These are phyloP conservation scores for Rhyacophila brunnea DNA, from an alignment of 1,140 invertebrate genomes.

Conservation along the genomic window DNA sequence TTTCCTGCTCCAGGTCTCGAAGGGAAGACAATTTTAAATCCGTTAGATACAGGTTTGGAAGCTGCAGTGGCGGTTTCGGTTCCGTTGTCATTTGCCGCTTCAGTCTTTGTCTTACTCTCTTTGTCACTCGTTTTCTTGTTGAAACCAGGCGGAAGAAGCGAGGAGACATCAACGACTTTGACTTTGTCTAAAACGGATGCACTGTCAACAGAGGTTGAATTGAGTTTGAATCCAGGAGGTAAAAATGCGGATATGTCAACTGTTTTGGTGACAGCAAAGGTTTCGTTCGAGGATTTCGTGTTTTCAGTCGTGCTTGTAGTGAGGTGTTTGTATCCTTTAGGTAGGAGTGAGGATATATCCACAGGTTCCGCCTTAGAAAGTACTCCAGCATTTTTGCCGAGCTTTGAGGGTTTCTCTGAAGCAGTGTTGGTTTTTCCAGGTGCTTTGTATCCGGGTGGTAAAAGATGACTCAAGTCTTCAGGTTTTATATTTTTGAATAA, in stretches of 20 bases:
- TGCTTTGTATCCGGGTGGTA: conserved; percentile 58
- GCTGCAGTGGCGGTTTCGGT: conserved; percentile 36
- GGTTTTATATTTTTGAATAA: conserved; percentile 34
- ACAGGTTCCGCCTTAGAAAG: conserved; percentile 54
- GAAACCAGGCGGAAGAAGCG: conserved; percentile 33
- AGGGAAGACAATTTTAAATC: conserved; percentile 74
- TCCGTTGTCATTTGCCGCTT: conserved; percentile 28
- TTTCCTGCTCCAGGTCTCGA: conserved; percentile 72
- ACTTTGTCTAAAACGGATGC: conserved; percentile 53
- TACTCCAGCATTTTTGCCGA: conserved; percentile 33
- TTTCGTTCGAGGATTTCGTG: conserved; percentile 41
- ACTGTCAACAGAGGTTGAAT: conserved; percentile 29
- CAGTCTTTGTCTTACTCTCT: not conserved
- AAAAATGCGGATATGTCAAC: conserved; percentile 62
- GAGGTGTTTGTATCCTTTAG: conserved; percentile 58
- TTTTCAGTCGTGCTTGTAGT: conserved; percentile 43
- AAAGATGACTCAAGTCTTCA: conserved; percentile 44
- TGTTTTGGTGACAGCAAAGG: conserved; percentile 50
- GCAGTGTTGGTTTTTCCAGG: conserved; percentile 39
- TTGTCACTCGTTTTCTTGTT: conserved; percentile 7
- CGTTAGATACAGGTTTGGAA: conserved; percentile 49
- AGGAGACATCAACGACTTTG: conserved; percentile 53
- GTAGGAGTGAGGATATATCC: conserved; percentile 64
- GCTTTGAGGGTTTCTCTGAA: conserved; percentile 37
- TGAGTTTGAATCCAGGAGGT: conserved; percentile 59